Percentiles rank a stretch among this genome's conserved stretches.
phyloP scores from a whole-genome alignment of 2,888 invertebrate species.

The Stramonita haemastoma region DNA sequence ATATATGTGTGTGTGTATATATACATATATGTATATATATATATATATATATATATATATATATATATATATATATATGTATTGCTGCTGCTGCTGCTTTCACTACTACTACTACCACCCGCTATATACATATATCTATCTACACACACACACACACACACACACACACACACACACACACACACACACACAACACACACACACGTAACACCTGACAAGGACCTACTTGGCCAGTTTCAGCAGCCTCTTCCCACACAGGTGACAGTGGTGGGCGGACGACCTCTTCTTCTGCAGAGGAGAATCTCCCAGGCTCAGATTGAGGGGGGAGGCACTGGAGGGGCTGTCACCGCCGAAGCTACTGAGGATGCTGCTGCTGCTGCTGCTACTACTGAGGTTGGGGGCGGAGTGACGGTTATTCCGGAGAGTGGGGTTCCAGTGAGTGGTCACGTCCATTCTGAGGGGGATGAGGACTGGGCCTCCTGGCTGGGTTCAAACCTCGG shows the following conservation, averaged over 20 bases:
- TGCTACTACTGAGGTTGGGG: not conserved
- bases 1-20: too few species aligned
- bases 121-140: not conserved
- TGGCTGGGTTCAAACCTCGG: not conserved
- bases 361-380: constrained; percentile 26
- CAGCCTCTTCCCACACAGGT: constrained; percentile 25
- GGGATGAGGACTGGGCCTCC: not conserved
- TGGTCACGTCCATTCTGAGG: not conserved
- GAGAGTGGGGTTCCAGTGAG: not conserved
- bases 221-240: constrained; percentile 19
- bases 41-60: too few species aligned
- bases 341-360: not conserved
- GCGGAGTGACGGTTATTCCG: not conserved
- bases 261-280: not conserved
- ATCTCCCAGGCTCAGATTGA: not conserved
- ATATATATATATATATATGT: too few species aligned
- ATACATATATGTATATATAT: too few species aligned
- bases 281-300: not conserved
- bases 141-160: not conserved
- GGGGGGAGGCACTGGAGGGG: not conserved
- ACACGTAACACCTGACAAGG: not conserved
- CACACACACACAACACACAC: not conserved
- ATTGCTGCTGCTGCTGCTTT: not conserved
- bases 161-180: not conserved
- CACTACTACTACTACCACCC: not conserved